Evolutionary conservation across 2,888 invertebrate species (phyloP), one percentile per base, ranked within the genome.

Genomic region (Drymonia ruficornis): DNA sequence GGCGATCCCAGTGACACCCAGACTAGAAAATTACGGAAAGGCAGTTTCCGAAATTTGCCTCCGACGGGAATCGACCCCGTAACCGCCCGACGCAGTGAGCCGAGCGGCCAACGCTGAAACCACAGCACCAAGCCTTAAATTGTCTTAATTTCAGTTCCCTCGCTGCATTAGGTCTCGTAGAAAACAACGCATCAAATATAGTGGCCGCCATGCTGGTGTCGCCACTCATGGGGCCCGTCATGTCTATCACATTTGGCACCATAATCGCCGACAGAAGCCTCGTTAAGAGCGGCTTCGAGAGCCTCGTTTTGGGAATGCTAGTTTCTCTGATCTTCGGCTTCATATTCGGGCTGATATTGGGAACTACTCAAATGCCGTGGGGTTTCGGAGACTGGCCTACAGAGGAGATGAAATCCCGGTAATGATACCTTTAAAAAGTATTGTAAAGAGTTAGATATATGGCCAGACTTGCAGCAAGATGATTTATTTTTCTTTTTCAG

Each of bases 211-310:
- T 96, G 96, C 83, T 96, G 71, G 96, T 96, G 0, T 96, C 96
- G 1, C 96, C 96, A 0, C 90, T 96, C 12, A 96, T 96, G 96
- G 97, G 97, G 1, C 97, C 97, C 0, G 97, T 97, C 13, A 96
- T 97, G 95, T 97, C 97, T n/a, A 94, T 96, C 63, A 96, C 97
- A 52, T 97, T 97, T 80, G 97, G 97, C 8, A 94, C 95, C 19
- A 96, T 96, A 59, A 96, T 97, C 70, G 94, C 96, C 28, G 97
- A 97, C 80, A 87, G 93, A 68, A 93, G 94, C 62, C 92, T 97
- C 8, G 93, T 96, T 67, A 94, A 93, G 70, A 94, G 95, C 56
- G 97, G 97, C 2, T 92, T 97, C 40, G 94, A 94, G 57, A 95
- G 95, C 62, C 92, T 97, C 56, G 75, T 94, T 1, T 81, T 95